These are phyloP conservation scores for Limnephilus marmoratus DNA, from an alignment of 2,888 invertebrate species.

Conservation along the genomic window DNA sequence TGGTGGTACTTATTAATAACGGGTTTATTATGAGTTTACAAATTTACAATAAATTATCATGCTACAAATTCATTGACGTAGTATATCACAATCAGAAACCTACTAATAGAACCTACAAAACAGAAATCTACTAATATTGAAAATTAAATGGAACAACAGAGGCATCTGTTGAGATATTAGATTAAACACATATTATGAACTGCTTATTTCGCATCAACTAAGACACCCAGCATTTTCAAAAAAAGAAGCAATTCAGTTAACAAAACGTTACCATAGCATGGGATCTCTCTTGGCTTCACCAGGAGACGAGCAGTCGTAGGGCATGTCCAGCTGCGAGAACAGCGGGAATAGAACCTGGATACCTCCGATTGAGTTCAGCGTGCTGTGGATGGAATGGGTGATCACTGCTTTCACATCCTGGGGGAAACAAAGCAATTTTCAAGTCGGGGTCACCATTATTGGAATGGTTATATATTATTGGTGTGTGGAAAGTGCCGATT, in stretches of 20 bases:
- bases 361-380: constrained; percentile 98
- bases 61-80: no score
- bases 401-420: constrained; percentile 99
- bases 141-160: no score
- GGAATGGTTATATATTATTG: no score
- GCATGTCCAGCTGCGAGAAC: constrained; percentile 97
- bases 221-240: no score
- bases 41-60: no score
- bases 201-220: not conserved
- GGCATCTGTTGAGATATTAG: not conserved
- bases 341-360: constrained; percentile 98
- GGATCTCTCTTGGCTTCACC: constrained; percentile 91
- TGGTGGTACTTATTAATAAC: no score
- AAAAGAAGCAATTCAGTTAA: not conserved
- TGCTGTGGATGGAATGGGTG: constrained; percentile 99
- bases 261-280: constrained; percentile 85
- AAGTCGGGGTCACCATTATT: not conserved
- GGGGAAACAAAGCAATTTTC: constrained; percentile 68
- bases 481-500: no score
- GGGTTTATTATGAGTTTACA: no score
- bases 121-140: no score
- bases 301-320: constrained; percentile 87
- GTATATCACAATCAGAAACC: no score
- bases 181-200: not conserved
- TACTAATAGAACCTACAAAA: no score